Evolutionary conservation across 30 jellyfish, hydroid and myxozoan genomes (phyloP), one percentile per base, ranked within the genome.

Genomic region (Turritopsis dohrnii): DNA sequence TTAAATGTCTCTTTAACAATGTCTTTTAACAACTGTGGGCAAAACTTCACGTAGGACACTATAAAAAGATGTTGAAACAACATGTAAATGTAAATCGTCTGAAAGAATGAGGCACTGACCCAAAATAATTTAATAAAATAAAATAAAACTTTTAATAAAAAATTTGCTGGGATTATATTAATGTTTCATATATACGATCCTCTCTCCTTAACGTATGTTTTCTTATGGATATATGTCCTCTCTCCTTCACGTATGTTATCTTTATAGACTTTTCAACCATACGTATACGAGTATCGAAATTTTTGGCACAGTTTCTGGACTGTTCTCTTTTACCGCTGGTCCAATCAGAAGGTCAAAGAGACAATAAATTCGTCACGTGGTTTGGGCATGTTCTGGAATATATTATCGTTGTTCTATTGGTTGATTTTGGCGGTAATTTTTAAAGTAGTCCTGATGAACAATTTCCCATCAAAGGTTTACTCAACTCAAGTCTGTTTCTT

Each of bases 401-500:
- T 77, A 16, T 77, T 77, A 23, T 77, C 73, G 85, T 21, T n/a
- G 28, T 30, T 77, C 21, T 77, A 77, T 7, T 77, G 85, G 85
- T 77, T 77, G n/a, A 0, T 30, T 26, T 1, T 26, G n/a, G 85
- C 27, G 28, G 4, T 52, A 28, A 77, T 77, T 19, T 77, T 28
- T 25, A 77, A 77, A 77, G 71, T 66, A 19, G 53, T 22, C 8
- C 23, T 77, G 23, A 28, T 29, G n/a, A 22, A 29, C 72, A 29
- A 72, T 22, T 29, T 16, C 28, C n/a, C 8, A 1, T 7, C 53
- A 0, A 26, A 23, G 29, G 53, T 23, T 13, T 41, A 13, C 9
- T 41, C 60, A 41, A 41, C 9, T n/a, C n/a, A 41, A 41, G 13
- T 3, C 60, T 3, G 60, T 41, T 41, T 41, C 13, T 41, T 5